Percentiles rank a stretch among this genome's conserved stretches.
Conservation (phyloP, 2,888 invertebrate species). For the Caenorhabditis drosophilae region DNA sequence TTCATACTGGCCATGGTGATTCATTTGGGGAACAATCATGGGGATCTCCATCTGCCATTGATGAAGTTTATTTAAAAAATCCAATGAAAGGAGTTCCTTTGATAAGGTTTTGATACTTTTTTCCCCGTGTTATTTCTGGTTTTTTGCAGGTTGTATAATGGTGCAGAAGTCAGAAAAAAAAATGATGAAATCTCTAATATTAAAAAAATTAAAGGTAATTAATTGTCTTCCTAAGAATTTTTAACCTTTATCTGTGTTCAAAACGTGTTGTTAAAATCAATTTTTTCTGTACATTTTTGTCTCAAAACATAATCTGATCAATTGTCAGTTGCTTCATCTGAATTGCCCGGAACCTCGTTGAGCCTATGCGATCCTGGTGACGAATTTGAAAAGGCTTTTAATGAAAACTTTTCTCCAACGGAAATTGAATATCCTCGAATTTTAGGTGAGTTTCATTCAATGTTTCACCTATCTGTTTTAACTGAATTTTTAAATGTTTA, state of each 20-base stretch:
- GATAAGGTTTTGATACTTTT: constrained; percentile 22
- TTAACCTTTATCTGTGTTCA: neutral
- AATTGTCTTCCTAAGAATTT: too few species aligned
- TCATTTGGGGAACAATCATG: constrained; percentile 75
- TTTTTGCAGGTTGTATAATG: constrained; percentile 22
- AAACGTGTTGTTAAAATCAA: neutral
- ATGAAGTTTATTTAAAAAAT: constrained; percentile 70
- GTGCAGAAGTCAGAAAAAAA: constrained; percentile 28
- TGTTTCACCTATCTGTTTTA: too few species aligned
- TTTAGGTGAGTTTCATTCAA: constrained; percentile 11
- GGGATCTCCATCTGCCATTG: constrained; percentile 83
- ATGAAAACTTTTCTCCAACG: constrained; percentile 32
- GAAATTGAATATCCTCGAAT: constrained; percentile 26
- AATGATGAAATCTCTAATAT: constrained; percentile 1
- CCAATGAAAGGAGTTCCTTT: constrained; percentile 51
- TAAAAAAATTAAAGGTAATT: neutral
- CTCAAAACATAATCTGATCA: constrained; percentile 3
- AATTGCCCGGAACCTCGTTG: constrained; percentile 19
- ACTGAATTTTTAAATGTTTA: too few species aligned
- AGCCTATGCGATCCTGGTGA: constrained; percentile 16
- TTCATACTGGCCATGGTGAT: constrained; percentile 77
- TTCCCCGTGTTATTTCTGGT: constrained; percentile 3
- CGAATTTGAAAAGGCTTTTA: constrained; percentile 29
- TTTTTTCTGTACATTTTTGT: neutral
- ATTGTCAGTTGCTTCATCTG: constrained; percentile 27